Evolutionary conservation across 2,888 invertebrate species (phyloP).

Genomic region (Pachymerium ferrugineum): DNA sequence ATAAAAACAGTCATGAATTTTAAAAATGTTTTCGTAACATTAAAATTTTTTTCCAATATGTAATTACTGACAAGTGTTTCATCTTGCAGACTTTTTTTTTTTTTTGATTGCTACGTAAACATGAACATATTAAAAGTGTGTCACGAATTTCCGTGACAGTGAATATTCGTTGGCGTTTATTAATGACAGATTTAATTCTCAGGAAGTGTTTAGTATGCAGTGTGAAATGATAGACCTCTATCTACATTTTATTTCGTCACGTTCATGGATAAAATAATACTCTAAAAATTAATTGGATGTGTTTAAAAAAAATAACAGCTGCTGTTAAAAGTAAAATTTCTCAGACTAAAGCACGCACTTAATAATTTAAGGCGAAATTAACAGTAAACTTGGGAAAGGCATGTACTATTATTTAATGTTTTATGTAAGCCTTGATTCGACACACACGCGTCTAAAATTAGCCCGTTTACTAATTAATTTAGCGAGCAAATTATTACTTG

Average conservation of each 20-base stretch:
- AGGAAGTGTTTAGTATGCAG: slow-evolving; percentile 19
- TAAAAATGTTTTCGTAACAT: too few relatives aligned
- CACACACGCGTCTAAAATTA: too few relatives aligned
- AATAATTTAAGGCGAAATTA: too few relatives aligned
- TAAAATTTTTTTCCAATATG: too few relatives aligned
- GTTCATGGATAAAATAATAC: slow-evolving; percentile 16
- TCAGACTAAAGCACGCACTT: too few relatives aligned
- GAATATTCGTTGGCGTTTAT: background rate
- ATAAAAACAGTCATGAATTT: too few relatives aligned
- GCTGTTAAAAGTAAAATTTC: background rate
- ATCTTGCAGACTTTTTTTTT: background rate
- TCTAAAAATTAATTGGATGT: background rate
- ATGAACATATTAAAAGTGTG: background rate
- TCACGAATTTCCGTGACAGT: slow-evolving; percentile 1
- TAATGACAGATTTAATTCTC: slow-evolving; percentile 14
- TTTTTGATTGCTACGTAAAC: slow-evolving; percentile 13
- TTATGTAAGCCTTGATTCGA: too few relatives aligned
- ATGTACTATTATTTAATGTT: too few relatives aligned
- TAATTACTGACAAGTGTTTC: slow-evolving; percentile 8
- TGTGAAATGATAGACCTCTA: slow-evolving; percentile 12
- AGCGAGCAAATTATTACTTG: too few relatives aligned
- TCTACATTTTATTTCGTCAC: background rate
- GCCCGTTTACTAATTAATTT: too few relatives aligned
- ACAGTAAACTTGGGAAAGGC: too few relatives aligned
- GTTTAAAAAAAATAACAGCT: background rate